Base-by-base conservation (phyloP, 1,140 invertebrate species). In the Nebria ingens region DNA sequence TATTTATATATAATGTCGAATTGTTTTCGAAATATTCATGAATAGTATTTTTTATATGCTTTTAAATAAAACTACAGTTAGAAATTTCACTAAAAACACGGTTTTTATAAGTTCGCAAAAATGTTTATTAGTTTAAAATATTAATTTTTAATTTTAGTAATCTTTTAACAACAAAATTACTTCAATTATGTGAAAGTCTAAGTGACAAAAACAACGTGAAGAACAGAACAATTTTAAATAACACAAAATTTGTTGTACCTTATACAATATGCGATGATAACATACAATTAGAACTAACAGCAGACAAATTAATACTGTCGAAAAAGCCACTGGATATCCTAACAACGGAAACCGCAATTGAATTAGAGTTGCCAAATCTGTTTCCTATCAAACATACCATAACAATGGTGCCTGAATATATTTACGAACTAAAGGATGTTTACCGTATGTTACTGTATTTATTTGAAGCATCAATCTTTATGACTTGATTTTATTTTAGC, bases 331-430 rank as follows among this genome's bases (percentile, higher is more conserved):
- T 92, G 25, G 66, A 71, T 55, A 72, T 80, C 52, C 72, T 84
- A 49, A 70, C 74, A 34, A 64, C 70, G 19, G 68, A 75, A 60
- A 65, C 68, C 20, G 58, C 50, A 19, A 57, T 69, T n/a, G 66
- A 67, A 19, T 65, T 74, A 23, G 65, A 73, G 51, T 62, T 92
- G 19, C 87, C 88, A 15, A 71, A 83, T 68, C 71, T 94, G 29
- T 75, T 78, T 69, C 90, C 89, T 3, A 67, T 91, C 17, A 79
- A 82, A 63, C 75, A 78, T 51, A 82, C 79, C 1, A 76, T 89
- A 52, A 83, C 87, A 54, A 72, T 91, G 52, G 69, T 73, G 19
- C 70, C 76, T 55, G 65, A 76, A 38, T 78, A 90, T 65, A 77
- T 85, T 64, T 89, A 89, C 65, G 65, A 72, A 21, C 64, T 75